A percentile compares a stretch with the other conserved stretches of the same genome.
These are phyloP conservation scores for Paramuricea clavata DNA, from an alignment of 92 coral and sea anemone species.

Conservation along the genomic window DNA sequence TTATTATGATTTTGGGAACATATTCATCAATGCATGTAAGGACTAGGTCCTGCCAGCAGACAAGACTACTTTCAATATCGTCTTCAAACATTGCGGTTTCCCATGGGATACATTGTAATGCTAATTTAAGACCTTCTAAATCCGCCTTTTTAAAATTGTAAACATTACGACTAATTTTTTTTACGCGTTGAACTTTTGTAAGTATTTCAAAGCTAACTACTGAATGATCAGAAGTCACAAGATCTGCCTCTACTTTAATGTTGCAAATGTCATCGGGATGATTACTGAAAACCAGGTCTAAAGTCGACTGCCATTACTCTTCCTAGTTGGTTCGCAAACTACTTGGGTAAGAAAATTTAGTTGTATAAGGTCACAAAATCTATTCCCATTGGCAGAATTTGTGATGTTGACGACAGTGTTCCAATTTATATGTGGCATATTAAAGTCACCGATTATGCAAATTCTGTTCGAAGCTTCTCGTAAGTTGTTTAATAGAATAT, in stretches of 20 bases:
- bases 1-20: constrained; percentile 36
- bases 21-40: constrained; percentile 31
- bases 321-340: constrained; percentile 15
- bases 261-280: constrained; percentile 5
- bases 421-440: constrained; percentile 1
- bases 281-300: not conserved
- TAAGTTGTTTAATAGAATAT: not conserved
- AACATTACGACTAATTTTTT: constrained; percentile 29
- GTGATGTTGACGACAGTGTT: not conserved
- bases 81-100: constrained; percentile 2
- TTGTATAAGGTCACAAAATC: constrained; percentile 11
- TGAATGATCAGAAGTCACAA: constrained; percentile 40
- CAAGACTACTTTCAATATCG: not conserved
- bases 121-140: constrained; percentile 12
- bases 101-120: constrained; percentile 7
- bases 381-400: not conserved
- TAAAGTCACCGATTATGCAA: not conserved
- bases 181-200: constrained; percentile 10
- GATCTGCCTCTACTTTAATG: not conserved
- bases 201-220: not conserved
- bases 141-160: constrained; percentile 42
- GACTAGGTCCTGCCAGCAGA: constrained; percentile 5
- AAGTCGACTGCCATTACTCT: not conserved
- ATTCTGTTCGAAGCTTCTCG: too few relatives aligned
- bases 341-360: not conserved